These are phyloP conservation scores for Calcarius ornatus DNA, from an alignment of 2,113 vertebrate species.

Conservation along the genomic window DNA sequence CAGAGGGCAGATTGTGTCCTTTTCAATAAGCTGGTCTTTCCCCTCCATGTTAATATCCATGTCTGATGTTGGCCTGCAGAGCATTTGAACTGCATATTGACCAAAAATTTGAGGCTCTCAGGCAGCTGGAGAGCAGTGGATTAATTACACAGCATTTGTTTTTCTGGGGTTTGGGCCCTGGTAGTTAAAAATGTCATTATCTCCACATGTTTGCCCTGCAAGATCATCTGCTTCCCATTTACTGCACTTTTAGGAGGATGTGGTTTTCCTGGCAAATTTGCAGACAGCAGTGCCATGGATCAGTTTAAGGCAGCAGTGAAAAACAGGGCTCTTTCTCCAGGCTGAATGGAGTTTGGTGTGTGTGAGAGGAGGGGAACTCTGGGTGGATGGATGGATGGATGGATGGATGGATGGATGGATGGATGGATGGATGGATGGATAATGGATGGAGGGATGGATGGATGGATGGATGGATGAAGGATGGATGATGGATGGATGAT, in stretches of 20 bases:
- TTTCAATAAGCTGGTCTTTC: not conserved
- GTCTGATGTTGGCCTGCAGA: not conserved
- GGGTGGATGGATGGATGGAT: not conserved
- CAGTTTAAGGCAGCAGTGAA: not conserved
- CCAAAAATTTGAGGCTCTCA: not conserved
- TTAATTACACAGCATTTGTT: not conserved
- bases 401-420: not conserved
- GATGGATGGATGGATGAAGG: too few species aligned
- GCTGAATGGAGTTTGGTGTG: not conserved
- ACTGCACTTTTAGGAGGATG: not conserved
- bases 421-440: too few species aligned
- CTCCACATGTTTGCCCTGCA: not conserved
- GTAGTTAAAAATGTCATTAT: not conserved
- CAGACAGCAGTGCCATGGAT: not conserved
- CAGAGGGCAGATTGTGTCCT: not conserved
- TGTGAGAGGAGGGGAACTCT: not conserved
- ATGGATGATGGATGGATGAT: too few species aligned
- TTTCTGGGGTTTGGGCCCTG: not conserved
- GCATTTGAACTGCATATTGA: not conserved
- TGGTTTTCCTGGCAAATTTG: not conserved
- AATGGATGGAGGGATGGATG: too few species aligned
- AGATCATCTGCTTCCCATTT: not conserved
- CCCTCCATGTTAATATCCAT: not conserved
- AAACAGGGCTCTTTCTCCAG: not conserved
- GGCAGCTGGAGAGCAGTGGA: not conserved